Conservation (phyloP, 92 coral and sea anemone genomes). For the Zoanthus sociatus region DNA sequence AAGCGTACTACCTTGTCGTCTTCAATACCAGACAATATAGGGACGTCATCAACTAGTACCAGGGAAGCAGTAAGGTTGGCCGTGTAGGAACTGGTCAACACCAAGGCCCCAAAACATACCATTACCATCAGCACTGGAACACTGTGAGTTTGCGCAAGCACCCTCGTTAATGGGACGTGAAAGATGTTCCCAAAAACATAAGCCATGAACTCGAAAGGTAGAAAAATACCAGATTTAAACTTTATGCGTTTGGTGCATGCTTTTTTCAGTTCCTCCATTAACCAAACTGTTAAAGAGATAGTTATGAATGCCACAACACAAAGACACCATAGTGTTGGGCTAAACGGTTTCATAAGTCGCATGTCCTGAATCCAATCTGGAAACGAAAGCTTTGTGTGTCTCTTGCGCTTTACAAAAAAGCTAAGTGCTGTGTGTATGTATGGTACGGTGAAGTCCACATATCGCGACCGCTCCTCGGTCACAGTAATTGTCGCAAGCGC, state of each 20-base stretch:
- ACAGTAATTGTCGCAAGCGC: constrained; percentile 85
- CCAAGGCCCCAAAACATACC: constrained; percentile 83
- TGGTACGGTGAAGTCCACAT: constrained; percentile 87
- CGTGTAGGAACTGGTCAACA: constrained; percentile 87
- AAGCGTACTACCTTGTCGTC: constrained; percentile 75
- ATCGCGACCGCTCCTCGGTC: constrained; percentile 77
- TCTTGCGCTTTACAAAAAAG: constrained; percentile 65
- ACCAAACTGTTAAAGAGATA: constrained; percentile 69
- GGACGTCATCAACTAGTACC: constrained; percentile 75
- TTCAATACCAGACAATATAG: constrained; percentile 78
- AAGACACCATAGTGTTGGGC: constrained; percentile 70
- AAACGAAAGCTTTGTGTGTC: constrained; percentile 60
- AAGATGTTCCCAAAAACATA: constrained; percentile 92
- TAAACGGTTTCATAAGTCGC: constrained; percentile 88
- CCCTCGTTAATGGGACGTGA: constrained; percentile 84
- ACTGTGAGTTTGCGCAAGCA: constrained; percentile 80
- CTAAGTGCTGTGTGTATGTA: constrained; percentile 81
- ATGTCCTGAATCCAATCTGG: constrained; percentile 73
- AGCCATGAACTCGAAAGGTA: constrained; percentile 83
- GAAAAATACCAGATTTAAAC: constrained; percentile 56
- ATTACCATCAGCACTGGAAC: constrained; percentile 88
- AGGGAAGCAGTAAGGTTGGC: constrained; percentile 91
- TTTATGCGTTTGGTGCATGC: constrained; percentile 39
- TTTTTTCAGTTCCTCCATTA: constrained; percentile 67
- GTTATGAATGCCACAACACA: constrained; percentile 74